Evolutionary conservation across 2,797 vertebrate genomes (phyloP), one percentile per base, ranked within the genome.

Genomic region (Labroides dimidiatus): DNA sequence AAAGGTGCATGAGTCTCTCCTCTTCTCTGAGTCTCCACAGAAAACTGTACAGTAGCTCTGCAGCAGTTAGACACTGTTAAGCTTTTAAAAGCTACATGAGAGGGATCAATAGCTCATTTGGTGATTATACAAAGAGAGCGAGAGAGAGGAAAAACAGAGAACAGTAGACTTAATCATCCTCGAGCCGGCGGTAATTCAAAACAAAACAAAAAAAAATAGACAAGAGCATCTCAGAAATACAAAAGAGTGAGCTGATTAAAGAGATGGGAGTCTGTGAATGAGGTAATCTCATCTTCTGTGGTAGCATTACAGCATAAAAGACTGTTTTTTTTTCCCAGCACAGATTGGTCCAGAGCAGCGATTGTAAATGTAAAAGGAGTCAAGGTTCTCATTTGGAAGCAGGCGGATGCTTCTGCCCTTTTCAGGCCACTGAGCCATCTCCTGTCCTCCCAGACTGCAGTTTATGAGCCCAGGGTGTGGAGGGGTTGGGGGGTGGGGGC

Each of bases 371-470:
- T 67, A 78, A 69, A 86, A 68, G 73, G 62, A 88, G 81, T 83
- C 85, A 90, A 86, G 90, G 87, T 87, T 86, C 90, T 92, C 88
- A 92, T 93, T 92, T 90, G 69, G 79, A 93, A 81, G 83, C 84
- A 79, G 84, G 84, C 20, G 50, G 80, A 84, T 48, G 75, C 60
- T 52, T 71, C 62, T 89, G 89, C 89, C 91, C 90, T 92, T 91
- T 92, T 90, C 89, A 88, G 86, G 84, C 88, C 85, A 87, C 82
- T 87, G 85, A 91, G 84, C 88, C 83, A 78, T 87, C 84, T 76
- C 69, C 75, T 82, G 86, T 90, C 87, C 85, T 92, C 82, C 84
- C 67, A 78, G 75, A 81, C 78, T 66, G 78, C 85, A 85, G 86
- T 91, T 92, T 91, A 92, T 90, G 90, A 86, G 87, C 65, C 81